Conservation (phyloP, 2,888 invertebrate genomes). For the Aphidius colemani region DNA sequence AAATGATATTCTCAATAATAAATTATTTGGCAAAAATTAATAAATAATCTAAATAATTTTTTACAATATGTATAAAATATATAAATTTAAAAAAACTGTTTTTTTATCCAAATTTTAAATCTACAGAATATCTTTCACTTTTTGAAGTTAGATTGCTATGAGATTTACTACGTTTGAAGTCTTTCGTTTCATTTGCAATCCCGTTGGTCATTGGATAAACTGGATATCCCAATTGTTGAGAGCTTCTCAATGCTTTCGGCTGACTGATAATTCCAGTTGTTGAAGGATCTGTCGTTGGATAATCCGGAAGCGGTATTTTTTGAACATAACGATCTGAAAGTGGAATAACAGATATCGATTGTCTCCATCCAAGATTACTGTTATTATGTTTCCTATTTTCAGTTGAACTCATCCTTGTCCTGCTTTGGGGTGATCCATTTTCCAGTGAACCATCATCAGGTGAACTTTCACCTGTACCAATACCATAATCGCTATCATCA, state of each 20-base stretch:
- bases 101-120: constrained; percentile 45
- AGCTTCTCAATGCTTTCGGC: constrained; percentile 3
- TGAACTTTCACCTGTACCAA: constrained; percentile 52
- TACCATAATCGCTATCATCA: constrained; percentile 54
- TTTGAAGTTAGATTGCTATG: constrained; percentile 68
- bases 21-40: neutral
- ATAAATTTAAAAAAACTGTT: neutral
- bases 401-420: constrained; percentile 39
- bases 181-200: constrained; percentile 29
- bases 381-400: constrained; percentile 21
- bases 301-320: constrained; percentile 44
- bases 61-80: no score
- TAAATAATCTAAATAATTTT: neutral
- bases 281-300: constrained; percentile 45
- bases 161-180: constrained; percentile 60
- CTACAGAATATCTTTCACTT: constrained; percentile 44
- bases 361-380: constrained; percentile 46
- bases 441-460: constrained; percentile 55
- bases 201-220: constrained; percentile 31
- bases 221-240: constrained; percentile 33
- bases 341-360: constrained; percentile 51
- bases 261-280: constrained; percentile 13
- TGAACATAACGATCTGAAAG: constrained; percentile 47
- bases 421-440: constrained; percentile 54
- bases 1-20: neutral